Evolutionary conservation across 2,113 vertebrate species (phyloP), one percentile per base, ranked within the genome.

Genomic region (Odontesthes bonariensis): DNA sequence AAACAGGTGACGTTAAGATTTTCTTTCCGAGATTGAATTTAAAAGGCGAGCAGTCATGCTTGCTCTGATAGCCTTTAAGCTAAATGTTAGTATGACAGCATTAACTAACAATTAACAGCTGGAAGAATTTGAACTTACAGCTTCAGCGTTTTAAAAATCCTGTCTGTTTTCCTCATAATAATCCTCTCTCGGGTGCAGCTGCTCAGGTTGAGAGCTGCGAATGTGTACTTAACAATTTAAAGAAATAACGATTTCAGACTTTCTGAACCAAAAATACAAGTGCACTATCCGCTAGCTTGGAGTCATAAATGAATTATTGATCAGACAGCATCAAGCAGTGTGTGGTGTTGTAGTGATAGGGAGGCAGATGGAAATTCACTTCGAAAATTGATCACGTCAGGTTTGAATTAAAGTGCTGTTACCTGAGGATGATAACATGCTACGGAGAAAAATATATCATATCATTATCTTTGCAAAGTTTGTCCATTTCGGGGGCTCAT

Each of bases 241-340:
- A 71, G 69, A 31, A 42, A 6, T 14, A 54, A 59, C 20, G 9
- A 73, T 58, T 76, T 73, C 52, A 59, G 9, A 23, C 59, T 55
- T 67, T 54, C 42, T 13, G 22, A 70, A 20, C 20, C 12, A 67
- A 27, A 66, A 38, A 13, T 23, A 8, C 19, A 20, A 7, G 16
- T 1, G 20, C 13, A 19, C 23, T 7, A 63, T 14, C 6, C 54
- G 35, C 52, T 4, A 0, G 63, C 17, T 31, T 19, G 33, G 44
- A 73, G 56, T 42, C 19, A 19, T 53, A 63, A 56, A 68, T 83
- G 7, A 79, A 86, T 73, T 65, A 65, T 64, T 75, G 54, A 89
- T 82, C 69, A 66, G 27, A 33, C 19, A 58, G 33, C 32, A 75
- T 70, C 31, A 65, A 52, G 35, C n/a, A 23, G 16, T 20, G 38